A percentile compares a stretch with the other conserved stretches of the same genome.
These are phyloP conservation scores for silkworm (Bombyx mori) DNA, from an alignment of 1,140 invertebrate genomes.

Conservation along the genomic window ASM3026992v2 NC_085119.1:7379001-7379500, in stretches of 20 bases:
- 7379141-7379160: conserved; percentile 65
- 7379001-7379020: too few relatives aligned
- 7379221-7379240: conserved; percentile 64
- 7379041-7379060: too few relatives aligned
- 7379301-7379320: conserved; percentile 18
- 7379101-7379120: conserved; percentile 29
- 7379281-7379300: conserved; percentile 51
- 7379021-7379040: too few relatives aligned
- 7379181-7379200: conserved; percentile 67
- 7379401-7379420: too few relatives aligned
- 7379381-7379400: not conserved
- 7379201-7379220: conserved; percentile 64
- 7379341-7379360: too few relatives aligned
- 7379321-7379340: too few relatives aligned
- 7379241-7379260: conserved; percentile 36
- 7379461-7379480: too few relatives aligned
- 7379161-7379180: conserved; percentile 69
- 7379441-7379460: too few relatives aligned
- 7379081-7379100: not conserved
- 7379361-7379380: too few relatives aligned
- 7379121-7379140: conserved; percentile 56
- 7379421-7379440: too few relatives aligned
- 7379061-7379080: too few relatives aligned
- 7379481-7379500: too few relatives aligned
- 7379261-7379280: conserved; percentile 25